Conservation (phyloP, 2,797 vertebrate species). For the Labroides dimidiatus region DNA sequence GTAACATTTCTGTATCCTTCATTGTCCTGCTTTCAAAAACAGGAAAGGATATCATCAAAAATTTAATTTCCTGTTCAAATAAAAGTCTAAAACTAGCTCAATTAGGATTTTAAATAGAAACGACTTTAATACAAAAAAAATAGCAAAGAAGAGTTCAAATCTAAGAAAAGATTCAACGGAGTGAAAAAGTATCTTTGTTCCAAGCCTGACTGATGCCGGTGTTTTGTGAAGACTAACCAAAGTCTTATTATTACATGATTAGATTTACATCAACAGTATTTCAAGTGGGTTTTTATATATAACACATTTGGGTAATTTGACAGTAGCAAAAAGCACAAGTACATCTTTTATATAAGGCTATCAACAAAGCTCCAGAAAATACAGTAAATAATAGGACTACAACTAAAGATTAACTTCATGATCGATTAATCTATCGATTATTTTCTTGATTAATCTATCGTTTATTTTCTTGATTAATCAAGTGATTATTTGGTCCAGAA, state of each 20-base stretch:
- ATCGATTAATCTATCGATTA: too few relatives aligned
- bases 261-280: slow-evolving; percentile 6
- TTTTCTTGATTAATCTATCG: too few relatives aligned
- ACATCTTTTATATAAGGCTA: slow-evolving; percentile 16
- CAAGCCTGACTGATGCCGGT: not conserved
- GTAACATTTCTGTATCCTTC: not conserved
- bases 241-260: slow-evolving; percentile 10
- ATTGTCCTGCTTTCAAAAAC: not conserved
- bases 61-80: not conserved
- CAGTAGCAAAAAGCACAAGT: slow-evolving; percentile 11
- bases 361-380: slow-evolving; percentile 17
- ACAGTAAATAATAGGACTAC: too few relatives aligned
- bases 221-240: not conserved
- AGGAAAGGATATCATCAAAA: not conserved
- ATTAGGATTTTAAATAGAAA: not conserved
- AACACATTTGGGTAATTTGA: slow-evolving; percentile 23
- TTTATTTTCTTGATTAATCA: too few relatives aligned
- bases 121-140: too few relatives aligned
- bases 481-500: too few relatives aligned
- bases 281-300: slow-evolving; percentile 32
- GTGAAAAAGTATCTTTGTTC: slow-evolving; percentile 1
- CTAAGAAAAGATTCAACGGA: too few relatives aligned
- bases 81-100: not conserved
- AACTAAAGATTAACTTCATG: too few relatives aligned
- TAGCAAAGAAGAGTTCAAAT: too few relatives aligned